These are phyloP conservation scores for Orius laevigatus DNA, from an alignment of 1,140 invertebrate species.

Conservation along the genomic window DNA sequence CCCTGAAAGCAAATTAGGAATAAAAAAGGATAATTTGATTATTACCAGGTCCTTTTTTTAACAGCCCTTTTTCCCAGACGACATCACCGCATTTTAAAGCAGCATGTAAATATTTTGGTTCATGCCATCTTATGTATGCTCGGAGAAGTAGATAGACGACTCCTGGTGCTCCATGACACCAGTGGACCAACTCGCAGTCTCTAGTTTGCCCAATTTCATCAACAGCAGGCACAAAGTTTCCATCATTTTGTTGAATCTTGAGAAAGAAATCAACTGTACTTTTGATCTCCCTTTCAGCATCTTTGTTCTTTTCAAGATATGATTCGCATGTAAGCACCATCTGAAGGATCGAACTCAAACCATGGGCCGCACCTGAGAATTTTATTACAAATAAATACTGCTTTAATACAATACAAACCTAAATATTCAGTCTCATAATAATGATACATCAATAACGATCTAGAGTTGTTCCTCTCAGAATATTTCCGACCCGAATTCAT, in stretches of 20 bases:
- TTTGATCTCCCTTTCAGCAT: conserved; percentile 35
- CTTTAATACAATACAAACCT: conserved; percentile 26
- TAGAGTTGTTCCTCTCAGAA: conserved; percentile 32
- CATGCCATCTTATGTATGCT: conserved; percentile 57
- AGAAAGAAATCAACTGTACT: conserved; percentile 40
- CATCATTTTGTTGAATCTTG: conserved; percentile 42
- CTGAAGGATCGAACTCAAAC: conserved; percentile 46
- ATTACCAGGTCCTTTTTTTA: conserved; percentile 58
- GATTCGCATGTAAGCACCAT: conserved; percentile 44
- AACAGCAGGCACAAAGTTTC: conserved; percentile 62
- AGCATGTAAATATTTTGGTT: conserved; percentile 52
- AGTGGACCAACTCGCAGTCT: conserved; percentile 58
- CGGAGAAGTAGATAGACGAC: conserved; percentile 64
- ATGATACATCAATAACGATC: conserved; percentile 66
- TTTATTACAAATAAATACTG: background rate
- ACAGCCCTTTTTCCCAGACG: conserved; percentile 60
- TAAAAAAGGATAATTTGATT: no score
- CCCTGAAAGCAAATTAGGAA: no score
- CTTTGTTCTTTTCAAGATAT: conserved; percentile 36
- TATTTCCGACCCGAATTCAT: conserved; percentile 53
- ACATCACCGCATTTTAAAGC: conserved; percentile 52
- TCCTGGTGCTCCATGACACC: conserved; percentile 80
- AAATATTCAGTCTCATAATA: conserved; percentile 76
- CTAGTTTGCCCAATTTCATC: conserved; percentile 42
- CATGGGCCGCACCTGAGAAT: conserved; percentile 58